Evolutionary conservation across 1,140 invertebrate genomes (phyloP).

Genomic region (Cyclina sinensis): DNA sequence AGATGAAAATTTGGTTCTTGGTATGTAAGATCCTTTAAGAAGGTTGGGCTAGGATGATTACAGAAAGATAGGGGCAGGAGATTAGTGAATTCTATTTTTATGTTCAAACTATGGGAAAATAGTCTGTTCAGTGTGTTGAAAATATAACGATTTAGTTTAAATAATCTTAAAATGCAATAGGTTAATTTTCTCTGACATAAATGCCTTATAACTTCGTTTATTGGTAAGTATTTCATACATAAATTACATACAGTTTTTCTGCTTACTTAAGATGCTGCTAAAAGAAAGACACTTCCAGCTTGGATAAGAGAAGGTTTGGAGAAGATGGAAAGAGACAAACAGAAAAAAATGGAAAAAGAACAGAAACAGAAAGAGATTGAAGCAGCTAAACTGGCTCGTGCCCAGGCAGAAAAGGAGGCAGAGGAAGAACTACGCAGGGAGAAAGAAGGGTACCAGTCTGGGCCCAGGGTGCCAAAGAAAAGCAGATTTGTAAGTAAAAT

Average conservation of each 20-base stretch:
- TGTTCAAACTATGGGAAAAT: too few relatives aligned
- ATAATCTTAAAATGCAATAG: too few relatives aligned
- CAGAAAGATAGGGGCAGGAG: too few relatives aligned
- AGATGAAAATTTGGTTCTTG: constrained; percentile 23
- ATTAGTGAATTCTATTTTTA: too few relatives aligned
- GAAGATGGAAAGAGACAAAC: constrained; percentile 98
- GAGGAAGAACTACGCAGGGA: constrained; percentile 83
- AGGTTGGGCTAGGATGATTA: too few relatives aligned
- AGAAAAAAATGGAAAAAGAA: constrained; percentile 93
- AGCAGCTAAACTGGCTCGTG: constrained; percentile 73
- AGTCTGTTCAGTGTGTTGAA: too few relatives aligned
- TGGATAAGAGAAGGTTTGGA: constrained; percentile 99
- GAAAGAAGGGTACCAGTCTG: constrained; percentile 87
- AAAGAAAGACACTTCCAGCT: constrained; percentile 95
- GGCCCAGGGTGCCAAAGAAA: constrained; percentile 89
- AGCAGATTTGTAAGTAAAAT: constrained; percentile 93
- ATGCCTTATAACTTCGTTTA: too few relatives aligned
- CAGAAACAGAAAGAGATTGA: constrained; percentile 75
- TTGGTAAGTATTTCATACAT: too few relatives aligned
- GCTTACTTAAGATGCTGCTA: constrained; percentile 92
- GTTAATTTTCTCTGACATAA: too few relatives aligned
- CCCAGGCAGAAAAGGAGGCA: constrained; percentile 88
- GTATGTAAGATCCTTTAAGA: too few relatives aligned
- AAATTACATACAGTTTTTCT: too few relatives aligned
- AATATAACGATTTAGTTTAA: too few relatives aligned